Conservation (phyloP, 2,888 invertebrate genomes). For the Lithophane socia region DNA sequence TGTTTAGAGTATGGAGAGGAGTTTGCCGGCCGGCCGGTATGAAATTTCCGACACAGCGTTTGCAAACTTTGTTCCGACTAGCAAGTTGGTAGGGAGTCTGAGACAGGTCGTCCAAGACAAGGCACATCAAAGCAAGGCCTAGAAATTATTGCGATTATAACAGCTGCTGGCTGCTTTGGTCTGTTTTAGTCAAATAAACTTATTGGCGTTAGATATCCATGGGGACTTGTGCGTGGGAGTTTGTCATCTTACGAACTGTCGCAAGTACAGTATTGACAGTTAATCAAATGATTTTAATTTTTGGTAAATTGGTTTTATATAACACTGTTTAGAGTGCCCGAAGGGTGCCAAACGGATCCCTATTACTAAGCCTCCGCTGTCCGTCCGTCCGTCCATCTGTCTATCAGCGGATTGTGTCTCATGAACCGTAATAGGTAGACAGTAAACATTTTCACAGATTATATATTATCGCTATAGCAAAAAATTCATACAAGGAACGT, state of each 20-base stretch:
- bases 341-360: too few relatives aligned
- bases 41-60: conserved; percentile 83
- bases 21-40: conserved; percentile 76
- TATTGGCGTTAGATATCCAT: conserved; percentile 24
- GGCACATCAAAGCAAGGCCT: conserved; percentile 73
- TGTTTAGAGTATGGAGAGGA: conserved; percentile 71
- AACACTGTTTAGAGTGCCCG: neutral
- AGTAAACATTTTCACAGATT: too few relatives aligned
- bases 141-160: conserved; percentile 65
- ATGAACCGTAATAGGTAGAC: too few relatives aligned
- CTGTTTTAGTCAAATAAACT: conserved; percentile 27
- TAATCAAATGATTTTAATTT: neutral
- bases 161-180: conserved; percentile 42
- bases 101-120: conserved; percentile 75
- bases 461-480: too few relatives aligned
- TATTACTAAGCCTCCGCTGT: too few relatives aligned
- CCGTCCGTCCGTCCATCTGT: too few relatives aligned
- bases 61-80: conserved; percentile 78
- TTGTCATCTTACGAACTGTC: neutral
- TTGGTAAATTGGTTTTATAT: neutral
- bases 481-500: too few relatives aligned
- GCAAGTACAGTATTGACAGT: neutral
- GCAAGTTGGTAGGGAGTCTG: conserved; percentile 73
- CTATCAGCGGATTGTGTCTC: too few relatives aligned
- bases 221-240: neutral